Evolutionary conservation across 2,113 vertebrate genomes (phyloP).

Genomic region (Dasypus novemcinctus): DNA sequence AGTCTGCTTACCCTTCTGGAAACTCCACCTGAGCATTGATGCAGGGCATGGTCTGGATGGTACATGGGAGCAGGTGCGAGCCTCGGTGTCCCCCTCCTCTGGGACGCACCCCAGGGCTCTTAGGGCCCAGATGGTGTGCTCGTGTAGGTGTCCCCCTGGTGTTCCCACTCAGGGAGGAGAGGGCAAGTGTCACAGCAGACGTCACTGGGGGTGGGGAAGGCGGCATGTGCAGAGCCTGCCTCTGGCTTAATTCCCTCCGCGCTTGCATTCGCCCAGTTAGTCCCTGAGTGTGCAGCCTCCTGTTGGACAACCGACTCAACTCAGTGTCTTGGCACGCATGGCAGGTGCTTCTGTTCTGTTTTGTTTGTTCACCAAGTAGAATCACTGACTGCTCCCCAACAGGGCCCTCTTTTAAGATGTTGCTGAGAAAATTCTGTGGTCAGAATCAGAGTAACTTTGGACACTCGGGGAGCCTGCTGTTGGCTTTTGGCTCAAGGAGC

Average conservation of each 20-base stretch:
- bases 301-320: background rate
- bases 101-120: no score
- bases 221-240: background rate
- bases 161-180: background rate
- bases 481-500: background rate
- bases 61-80: no score
- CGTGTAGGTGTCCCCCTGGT: no score
- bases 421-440: background rate
- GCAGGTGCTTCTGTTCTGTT: background rate
- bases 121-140: no score
- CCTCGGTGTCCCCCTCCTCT: no score
- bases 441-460: background rate
- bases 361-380: background rate
- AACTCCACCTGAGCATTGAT: background rate
- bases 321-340: background rate
- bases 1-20: background rate
- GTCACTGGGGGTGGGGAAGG: background rate
- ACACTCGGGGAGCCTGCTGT: background rate
- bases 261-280: no score
- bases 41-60: no score
- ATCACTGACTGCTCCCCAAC: background rate
- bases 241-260: background rate
- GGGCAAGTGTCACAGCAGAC: background rate
- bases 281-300: background rate
- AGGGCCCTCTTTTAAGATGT: background rate